Conservation (phyloP, 2,113 vertebrate genomes). For the Mionectes macconnelli region DNA sequence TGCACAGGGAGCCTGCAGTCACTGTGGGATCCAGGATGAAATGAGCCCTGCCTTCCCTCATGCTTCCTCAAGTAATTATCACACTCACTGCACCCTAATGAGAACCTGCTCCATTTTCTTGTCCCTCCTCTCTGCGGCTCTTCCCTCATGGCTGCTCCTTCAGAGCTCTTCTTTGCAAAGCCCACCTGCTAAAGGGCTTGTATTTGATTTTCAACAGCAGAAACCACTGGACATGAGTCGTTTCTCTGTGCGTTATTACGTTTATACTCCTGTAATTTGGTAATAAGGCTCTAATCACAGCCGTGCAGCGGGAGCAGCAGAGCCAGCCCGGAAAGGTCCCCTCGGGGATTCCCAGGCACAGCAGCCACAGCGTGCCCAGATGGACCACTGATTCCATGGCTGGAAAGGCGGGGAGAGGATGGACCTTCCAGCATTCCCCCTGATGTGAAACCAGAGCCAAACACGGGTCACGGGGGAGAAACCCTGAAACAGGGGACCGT, state of each 20-base stretch:
- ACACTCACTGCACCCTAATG: background rate
- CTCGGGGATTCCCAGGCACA: background rate
- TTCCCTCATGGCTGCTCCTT: background rate
- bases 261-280: conserved; percentile 31
- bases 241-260: background rate
- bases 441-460: background rate
- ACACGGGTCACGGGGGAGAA: background rate
- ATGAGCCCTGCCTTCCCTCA: background rate
- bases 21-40: background rate
- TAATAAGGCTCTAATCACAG: background rate
- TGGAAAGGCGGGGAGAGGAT: background rate
- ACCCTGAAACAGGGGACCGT: fast-evolving
- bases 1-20: background rate
- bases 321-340: background rate
- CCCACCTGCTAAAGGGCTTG: background rate
- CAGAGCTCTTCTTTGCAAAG: background rate
- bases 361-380: background rate
- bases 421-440: background rate
- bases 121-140: background rate
- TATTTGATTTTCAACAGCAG: background rate
- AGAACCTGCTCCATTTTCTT: conserved; percentile 45
- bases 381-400: background rate
- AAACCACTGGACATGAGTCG: background rate
- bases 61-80: conserved; percentile 31
- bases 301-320: background rate